phyloP scores from a whole-genome alignment of 2,113 vertebrate genomes.

The Cettia cetti region DNA sequence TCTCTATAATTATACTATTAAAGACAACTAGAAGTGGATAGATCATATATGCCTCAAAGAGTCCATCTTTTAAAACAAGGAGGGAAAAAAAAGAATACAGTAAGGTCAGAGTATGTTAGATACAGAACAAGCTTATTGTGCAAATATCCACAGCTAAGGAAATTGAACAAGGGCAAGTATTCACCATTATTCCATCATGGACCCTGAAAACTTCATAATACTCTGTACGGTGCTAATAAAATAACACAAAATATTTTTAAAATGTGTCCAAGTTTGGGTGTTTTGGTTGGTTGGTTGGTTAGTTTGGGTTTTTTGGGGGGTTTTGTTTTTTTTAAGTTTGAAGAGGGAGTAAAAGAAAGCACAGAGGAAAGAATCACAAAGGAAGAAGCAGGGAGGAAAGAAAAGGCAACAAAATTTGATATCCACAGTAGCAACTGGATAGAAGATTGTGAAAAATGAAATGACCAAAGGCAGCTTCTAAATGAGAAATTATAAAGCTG shows the following conservation, averaged over 20 bases:
- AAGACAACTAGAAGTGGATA: background rate
- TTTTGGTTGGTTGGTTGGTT: background rate
- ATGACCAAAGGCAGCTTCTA: background rate
- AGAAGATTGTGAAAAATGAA: background rate
- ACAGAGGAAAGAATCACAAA: background rate
- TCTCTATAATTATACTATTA: slow-evolving; percentile 3
- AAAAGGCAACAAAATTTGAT: background rate
- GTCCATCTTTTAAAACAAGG: background rate
- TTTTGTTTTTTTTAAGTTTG: background rate
- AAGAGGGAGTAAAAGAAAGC: background rate
- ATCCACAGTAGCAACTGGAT: background rate
- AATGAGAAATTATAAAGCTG: background rate
- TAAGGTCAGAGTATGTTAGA: background rate
- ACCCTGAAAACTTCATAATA: background rate
- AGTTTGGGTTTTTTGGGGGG: no score
- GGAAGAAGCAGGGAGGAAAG: background rate
- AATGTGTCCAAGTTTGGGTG: background rate
- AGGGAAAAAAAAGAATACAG: background rate
- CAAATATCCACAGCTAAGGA: background rate
- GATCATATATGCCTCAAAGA: background rate
- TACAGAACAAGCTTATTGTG: background rate
- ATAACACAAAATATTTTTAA: background rate
- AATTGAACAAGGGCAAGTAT: background rate
- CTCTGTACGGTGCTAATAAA: background rate
- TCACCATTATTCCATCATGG: background rate